Conservation (phyloP, 1,140 invertebrate genomes). For the Bicyclus anynana region DNA sequence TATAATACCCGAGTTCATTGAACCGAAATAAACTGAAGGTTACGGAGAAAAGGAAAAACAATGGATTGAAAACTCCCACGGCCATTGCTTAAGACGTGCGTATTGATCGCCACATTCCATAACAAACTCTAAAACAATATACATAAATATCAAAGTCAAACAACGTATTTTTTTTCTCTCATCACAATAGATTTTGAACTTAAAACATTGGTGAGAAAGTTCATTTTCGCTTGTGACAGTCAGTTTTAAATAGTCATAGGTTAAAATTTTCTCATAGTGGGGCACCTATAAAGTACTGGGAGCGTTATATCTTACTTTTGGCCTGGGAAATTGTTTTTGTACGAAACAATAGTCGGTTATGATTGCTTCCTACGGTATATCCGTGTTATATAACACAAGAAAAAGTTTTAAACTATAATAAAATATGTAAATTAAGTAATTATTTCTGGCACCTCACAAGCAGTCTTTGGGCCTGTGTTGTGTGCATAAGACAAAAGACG, state of each 20-base stretch:
- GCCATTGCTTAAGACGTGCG: conserved; percentile 11
- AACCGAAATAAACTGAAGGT: conserved; percentile 20
- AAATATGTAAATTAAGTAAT: no score
- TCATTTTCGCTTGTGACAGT: neutral
- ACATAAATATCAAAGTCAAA: conserved; percentile 17
- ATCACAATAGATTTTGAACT: neutral
- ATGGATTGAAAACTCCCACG: conserved; percentile 25
- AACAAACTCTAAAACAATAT: neutral
- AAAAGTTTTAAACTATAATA: no score
- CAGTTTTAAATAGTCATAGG: neutral
- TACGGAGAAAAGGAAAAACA: conserved; percentile 19
- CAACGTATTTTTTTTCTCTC: neutral
- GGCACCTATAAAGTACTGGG: neutral
- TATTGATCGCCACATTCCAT: neutral
- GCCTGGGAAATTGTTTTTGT: neutral
- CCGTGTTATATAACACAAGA: neutral
- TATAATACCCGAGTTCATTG: conserved; percentile 15
- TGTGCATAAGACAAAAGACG: no score
- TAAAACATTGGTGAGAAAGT: neutral
- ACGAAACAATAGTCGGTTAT: neutral
- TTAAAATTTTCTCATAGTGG: neutral
- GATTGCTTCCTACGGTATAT: neutral
- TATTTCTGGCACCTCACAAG: no score
- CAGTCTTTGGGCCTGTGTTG: no score
- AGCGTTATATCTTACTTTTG: neutral